These are phyloP conservation scores for Pygoscelis antarcticus DNA, from an alignment of 2,113 vertebrate species.

Conservation along the genomic window DNA sequence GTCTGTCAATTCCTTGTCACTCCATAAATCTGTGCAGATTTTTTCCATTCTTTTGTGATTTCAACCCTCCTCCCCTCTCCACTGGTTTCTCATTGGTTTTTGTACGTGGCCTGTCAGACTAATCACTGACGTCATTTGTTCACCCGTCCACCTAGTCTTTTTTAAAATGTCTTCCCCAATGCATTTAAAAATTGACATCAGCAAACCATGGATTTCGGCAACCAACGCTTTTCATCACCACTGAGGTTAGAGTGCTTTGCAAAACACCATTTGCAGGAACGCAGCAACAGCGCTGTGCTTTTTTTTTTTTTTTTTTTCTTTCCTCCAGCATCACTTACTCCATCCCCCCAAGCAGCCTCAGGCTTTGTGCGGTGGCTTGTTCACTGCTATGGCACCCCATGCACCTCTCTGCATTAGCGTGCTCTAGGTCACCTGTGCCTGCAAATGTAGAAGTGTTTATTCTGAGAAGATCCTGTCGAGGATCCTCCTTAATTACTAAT, in stretches of 20 bases:
- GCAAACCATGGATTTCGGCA: not conserved
- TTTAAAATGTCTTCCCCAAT: not conserved
- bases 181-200: not conserved
- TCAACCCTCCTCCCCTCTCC: not conserved
- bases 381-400: rapidly evolving
- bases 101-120: not conserved
- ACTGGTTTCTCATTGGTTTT: not conserved
- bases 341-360: not conserved
- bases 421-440: not conserved
- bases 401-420: not conserved
- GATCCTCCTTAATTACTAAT: not conserved
- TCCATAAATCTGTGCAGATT: not conserved
- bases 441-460: not conserved
- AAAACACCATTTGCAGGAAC: rapidly evolving
- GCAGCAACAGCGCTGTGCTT: rapidly evolving
- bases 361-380: not conserved
- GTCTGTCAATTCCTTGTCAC: not conserved
- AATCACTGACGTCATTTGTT: not conserved
- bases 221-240: not conserved
- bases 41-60: not conserved
- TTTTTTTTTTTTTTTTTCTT: too few species aligned
- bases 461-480: not conserved
- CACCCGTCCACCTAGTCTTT: not conserved
- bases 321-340: not conserved
- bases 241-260: not conserved